Base-by-base conservation (phyloP, 2,113 vertebrate species). In the Penelope pileata region DNA sequence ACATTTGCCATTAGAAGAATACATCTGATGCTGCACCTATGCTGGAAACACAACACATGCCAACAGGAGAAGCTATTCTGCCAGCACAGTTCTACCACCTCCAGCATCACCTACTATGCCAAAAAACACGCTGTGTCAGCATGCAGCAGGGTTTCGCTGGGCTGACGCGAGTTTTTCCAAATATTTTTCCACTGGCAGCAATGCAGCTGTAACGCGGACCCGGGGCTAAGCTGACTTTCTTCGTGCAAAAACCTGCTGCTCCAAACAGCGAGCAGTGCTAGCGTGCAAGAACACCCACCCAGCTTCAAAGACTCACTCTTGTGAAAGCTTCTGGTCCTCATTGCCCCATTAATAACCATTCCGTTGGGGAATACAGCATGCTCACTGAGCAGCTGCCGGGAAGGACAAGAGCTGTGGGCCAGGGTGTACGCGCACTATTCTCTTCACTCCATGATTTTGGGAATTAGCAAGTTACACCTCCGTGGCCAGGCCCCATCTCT, bases 61-160 rank as follows among this genome's bases (percentile, higher is more conserved):
- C 92, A 86, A 73, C 3, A 69, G n/a, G 38, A 89, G n/a, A 26
- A 93, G n/a, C 73, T 91, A 56, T 13, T 82, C 58, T 91, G 62
- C 58, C 74, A 87, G 51, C 51, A 74, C 29, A 36, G 56, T 92
- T 89, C 86, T 84, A 62, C 80, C 36, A 86, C 73, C 62, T 82
- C 63, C 73, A 81, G 2, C n/a, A 91, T 32, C 63, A 62, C 6
- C 32, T 4, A 19, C 16, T 19, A n/a, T 7, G 48, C 36, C 66
- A 94, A 51, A 79, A 88, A 64, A 85, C 40, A 68, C 2, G 51
- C 86, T 72, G 1, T 84, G 69, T 91, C 91, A 95, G 95, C 83
- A 82, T n/a, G 51, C 53, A 58, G 40, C 27, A 75, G 48, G 60
- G 70, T 86, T 95, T 48, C 82, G 69, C 36, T 36, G 89, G 88